A percentile compares a stretch with the other conserved stretches of the same genome.
Evolutionary conservation across 2,888 invertebrate species (phyloP).

Genomic region (Eristalinus aeneus): DNA sequence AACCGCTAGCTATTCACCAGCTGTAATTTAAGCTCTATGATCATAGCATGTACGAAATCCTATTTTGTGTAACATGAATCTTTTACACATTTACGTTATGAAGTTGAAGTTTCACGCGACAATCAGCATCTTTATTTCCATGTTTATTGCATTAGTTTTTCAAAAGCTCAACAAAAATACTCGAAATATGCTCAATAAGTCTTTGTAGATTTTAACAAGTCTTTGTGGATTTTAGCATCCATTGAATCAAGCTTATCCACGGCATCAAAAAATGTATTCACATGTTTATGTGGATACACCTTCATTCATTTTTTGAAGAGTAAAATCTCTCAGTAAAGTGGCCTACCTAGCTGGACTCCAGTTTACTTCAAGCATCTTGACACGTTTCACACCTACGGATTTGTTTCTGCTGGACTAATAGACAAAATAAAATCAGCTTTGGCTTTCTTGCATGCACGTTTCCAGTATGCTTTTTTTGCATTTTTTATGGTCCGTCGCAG

Average conservation of each 20-base stretch:
- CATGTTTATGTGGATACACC: slow-evolving; percentile 12
- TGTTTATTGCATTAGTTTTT: no score
- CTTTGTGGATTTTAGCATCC: slow-evolving; percentile 36
- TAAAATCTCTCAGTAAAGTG: slow-evolving; percentile 26
- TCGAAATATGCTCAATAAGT: slow-evolving; percentile 41
- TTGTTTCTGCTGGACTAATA: slow-evolving; percentile 37
- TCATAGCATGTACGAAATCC: no score
- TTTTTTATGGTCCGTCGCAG: background rate
- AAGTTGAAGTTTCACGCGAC: background rate
- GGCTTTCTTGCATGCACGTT: background rate
- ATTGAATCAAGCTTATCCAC: slow-evolving; percentile 33
- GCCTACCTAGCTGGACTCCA: slow-evolving; percentile 41
- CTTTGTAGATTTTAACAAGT: slow-evolving; percentile 23
- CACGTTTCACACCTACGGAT: slow-evolving; percentile 27
- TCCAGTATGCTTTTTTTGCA: background rate
- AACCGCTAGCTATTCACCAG: no score
- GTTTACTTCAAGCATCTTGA: slow-evolving; percentile 28
- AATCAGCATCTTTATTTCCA: slow-evolving; percentile 7
- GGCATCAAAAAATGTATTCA: slow-evolving; percentile 32
- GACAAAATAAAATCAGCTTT: slow-evolving; percentile 25
- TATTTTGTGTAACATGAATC: no score
- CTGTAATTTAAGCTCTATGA: no score
- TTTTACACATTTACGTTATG: no score
- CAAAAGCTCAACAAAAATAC: slow-evolving; percentile 35
- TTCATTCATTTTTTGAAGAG: slow-evolving; percentile 29